phyloP scores from a whole-genome alignment of 2,797 vertebrate genomes.

The Nothura maculosa region DNA sequence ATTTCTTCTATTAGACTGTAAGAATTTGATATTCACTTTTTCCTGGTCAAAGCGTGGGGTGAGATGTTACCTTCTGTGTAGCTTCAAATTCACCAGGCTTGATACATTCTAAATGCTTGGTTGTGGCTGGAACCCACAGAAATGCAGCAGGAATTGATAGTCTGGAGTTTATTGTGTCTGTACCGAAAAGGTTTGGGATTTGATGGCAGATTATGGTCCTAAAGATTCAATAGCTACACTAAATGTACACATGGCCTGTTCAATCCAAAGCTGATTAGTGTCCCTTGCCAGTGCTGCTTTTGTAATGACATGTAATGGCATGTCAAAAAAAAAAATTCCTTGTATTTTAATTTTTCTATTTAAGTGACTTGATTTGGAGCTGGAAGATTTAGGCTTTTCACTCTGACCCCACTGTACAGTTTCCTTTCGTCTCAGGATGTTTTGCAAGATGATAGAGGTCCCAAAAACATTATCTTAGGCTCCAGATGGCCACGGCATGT shows the following conservation, averaged over 20 bases:
- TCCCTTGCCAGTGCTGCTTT: rapidly evolving
- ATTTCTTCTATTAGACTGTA: neutral
- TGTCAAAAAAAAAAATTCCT: neutral
- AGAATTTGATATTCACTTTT: neutral
- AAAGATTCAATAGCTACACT: neutral
- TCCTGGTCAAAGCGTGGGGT: neutral
- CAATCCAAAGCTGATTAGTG: neutral
- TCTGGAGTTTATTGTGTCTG: neutral
- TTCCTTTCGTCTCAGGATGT: neutral
- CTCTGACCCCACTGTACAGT: neutral
- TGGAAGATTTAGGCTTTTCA: neutral
- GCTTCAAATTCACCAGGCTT: neutral
- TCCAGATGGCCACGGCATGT: neutral
- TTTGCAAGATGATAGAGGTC: neutral
- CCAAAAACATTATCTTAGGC: neutral
- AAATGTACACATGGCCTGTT: neutral
- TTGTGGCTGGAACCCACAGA: neutral
- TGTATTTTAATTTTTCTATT: neutral
- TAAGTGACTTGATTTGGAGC: neutral
- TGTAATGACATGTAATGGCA: neutral
- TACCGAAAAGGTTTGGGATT: neutral
- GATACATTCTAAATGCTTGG: neutral
- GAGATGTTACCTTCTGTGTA: neutral
- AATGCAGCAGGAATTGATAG: neutral
- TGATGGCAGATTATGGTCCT: neutral